Base-by-base conservation (phyloP, 2,797 vertebrate species). In the Silurus aristotelis region DNA sequence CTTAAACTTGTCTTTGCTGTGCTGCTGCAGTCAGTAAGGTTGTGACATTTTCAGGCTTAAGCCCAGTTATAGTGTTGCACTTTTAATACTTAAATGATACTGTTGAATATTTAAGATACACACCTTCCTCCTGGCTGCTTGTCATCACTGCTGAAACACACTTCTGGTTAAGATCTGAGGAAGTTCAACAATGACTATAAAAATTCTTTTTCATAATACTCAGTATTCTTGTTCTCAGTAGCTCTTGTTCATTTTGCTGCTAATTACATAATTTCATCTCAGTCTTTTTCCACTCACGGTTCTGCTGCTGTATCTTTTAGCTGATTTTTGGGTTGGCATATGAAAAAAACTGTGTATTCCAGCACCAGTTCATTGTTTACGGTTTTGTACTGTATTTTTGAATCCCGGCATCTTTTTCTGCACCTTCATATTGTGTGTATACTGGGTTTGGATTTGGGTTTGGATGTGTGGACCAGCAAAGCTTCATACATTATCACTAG, bases 401-500 rank as follows among this genome's bases (percentile, higher is more conserved):
- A 38, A 38, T 38, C 6, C 64, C 5, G 1, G 3, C 13, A 27
- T 66, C 27, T 25, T 12, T 17, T 38, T 15, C 27, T 9, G 46
- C 38, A 0, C 63, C 9, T 4, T 63, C 25, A 27, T n/a, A 66
- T 15, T 25, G 12, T 17, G 8, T 3, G 22, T 48, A 38, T 38
- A 38, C 38, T 38, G 3, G 38, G 14, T n/a, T 13, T 75, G 22
- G 55, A n/a, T 31, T 60, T 14, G 14, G 66, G 71, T 63, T n/a
- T n/a, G 4, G 22, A 22, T 46, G 60, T 38, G 60, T 27, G 22
- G 38, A 58, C 70, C 5, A 58, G 12, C 48, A 7, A 52, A 7
- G 48, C 10, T 52, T 52, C 10, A 22, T 38, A 72, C 25, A 80
- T 85, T 82, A 84, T 77, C 61, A 43, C 56, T 19, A 46, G 76